These are phyloP conservation scores for Serilophus lunatus DNA, from an alignment of 2,113 vertebrate genomes.

Conservation along the genomic window DNA sequence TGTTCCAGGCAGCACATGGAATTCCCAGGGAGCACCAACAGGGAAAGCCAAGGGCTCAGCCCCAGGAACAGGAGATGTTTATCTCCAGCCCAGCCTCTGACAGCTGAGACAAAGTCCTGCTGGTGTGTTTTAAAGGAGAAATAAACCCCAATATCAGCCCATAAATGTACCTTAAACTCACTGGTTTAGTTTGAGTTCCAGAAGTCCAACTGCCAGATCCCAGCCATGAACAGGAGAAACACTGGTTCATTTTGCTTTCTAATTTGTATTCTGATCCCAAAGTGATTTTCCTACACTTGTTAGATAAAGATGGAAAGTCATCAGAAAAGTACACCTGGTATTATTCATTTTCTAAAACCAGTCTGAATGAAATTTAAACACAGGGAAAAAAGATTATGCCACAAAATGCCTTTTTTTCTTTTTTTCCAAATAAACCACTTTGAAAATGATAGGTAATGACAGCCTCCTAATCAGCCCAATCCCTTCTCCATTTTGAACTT, in stretches of 20 bases:
- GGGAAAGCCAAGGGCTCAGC: neutral
- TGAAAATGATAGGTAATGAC: neutral
- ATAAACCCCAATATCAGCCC: rapidly evolving
- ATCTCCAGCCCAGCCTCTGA: neutral
- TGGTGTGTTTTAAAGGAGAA: neutral
- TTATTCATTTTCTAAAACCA: neutral
- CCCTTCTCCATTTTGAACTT: neutral
- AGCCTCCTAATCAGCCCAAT: neutral
- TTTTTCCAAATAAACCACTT: neutral
- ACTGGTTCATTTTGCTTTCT: neutral
- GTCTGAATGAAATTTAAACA: neutral
- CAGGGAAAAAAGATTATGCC: neutral
- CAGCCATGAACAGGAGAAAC: neutral
- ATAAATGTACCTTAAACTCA: rapidly evolving
- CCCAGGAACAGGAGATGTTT: neutral
- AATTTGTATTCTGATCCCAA: neutral
- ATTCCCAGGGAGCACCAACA: neutral
- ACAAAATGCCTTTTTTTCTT: neutral
- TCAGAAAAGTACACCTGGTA: neutral
- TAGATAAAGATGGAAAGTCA: neutral
- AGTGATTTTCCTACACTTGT: neutral
- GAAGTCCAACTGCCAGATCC: neutral
- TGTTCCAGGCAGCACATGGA: neutral
- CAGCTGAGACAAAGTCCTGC: neutral
- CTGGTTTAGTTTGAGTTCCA: neutral